Evolutionary conservation across 2,113 vertebrate species (phyloP).

Genomic region (Pimephales promelas): DNA sequence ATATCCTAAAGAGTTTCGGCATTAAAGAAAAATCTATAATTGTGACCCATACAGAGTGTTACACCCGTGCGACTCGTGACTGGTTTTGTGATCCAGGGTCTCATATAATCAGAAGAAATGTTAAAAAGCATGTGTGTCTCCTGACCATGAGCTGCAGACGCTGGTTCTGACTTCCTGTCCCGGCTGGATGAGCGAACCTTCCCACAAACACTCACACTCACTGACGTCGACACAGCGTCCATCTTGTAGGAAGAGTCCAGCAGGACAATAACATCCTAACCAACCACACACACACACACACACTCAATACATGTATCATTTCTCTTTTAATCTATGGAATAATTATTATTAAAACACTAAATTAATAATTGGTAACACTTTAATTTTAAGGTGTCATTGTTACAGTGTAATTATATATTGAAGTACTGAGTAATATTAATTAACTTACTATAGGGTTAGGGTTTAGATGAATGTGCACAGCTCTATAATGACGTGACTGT

Average conservation of each 20-base stretch:
- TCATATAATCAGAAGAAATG: neutral
- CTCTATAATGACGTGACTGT: no score
- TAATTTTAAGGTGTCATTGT: no score
- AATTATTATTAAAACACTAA: neutral
- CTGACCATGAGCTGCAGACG: constrained; percentile 83
- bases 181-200: constrained; percentile 63
- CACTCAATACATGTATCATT: neutral
- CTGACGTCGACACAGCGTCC: constrained; percentile 77
- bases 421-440: no score
- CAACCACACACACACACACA: neutral
- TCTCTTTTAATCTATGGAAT: neutral
- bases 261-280: constrained; percentile 71
- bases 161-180: constrained; percentile 68
- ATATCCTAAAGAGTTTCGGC: no score
- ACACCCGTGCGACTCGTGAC: no score
- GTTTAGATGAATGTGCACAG: no score
- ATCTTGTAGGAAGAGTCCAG: constrained; percentile 76
- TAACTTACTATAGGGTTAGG: no score
- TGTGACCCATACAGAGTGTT: no score
- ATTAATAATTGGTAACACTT: neutral
- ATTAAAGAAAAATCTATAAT: no score
- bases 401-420: no score
- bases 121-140: neutral
- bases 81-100: no score
- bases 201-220: constrained; percentile 79